These are phyloP conservation scores for Chiridota heheva DNA, from an alignment of 35 echinoderm and acorn worm genomes.

Conservation along the genomic window DNA sequence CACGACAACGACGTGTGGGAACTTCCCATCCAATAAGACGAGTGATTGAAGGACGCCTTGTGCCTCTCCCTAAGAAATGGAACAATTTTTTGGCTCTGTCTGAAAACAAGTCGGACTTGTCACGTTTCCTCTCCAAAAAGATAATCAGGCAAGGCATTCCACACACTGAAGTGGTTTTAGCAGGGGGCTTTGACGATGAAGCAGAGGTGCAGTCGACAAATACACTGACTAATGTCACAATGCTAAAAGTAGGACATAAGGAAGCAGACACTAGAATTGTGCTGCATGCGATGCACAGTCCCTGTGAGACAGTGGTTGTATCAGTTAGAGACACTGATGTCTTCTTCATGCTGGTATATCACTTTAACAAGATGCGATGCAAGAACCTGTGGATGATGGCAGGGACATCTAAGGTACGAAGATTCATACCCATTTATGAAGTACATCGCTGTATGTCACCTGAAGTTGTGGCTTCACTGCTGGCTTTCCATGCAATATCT, in stretches of 20 bases:
- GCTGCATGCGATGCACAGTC: constrained; percentile 21
- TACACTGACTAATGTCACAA: neutral
- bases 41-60: too few species aligned
- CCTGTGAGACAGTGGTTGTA: constrained; percentile 14
- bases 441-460: constrained; percentile 5
- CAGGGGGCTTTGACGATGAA: constrained; percentile 11
- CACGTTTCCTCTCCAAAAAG: too few species aligned
- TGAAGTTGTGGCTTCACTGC: constrained; percentile 5
- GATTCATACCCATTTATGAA: constrained; percentile 16
- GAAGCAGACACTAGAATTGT: constrained; percentile 20
- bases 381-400: constrained; percentile 14
- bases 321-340: constrained; percentile 18
- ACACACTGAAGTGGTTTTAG: neutral
- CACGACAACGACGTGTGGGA: too few species aligned
- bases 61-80: too few species aligned
- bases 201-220: constrained; percentile 13
- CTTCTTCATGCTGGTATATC: constrained; percentile 8
- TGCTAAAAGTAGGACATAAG: constrained; percentile 14
- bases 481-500: constrained; percentile 15
- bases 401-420: constrained; percentile 3
- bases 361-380: constrained; percentile 11
- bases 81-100: too few species aligned
- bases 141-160: too few species aligned
- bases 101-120: too few species aligned
- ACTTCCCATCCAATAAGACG: too few species aligned